A percentile compares a stretch with the other conserved stretches of the same genome.
phyloP scores from a whole-genome alignment of 1,140 invertebrate genomes.

The Trachelipus rathkii region DNA sequence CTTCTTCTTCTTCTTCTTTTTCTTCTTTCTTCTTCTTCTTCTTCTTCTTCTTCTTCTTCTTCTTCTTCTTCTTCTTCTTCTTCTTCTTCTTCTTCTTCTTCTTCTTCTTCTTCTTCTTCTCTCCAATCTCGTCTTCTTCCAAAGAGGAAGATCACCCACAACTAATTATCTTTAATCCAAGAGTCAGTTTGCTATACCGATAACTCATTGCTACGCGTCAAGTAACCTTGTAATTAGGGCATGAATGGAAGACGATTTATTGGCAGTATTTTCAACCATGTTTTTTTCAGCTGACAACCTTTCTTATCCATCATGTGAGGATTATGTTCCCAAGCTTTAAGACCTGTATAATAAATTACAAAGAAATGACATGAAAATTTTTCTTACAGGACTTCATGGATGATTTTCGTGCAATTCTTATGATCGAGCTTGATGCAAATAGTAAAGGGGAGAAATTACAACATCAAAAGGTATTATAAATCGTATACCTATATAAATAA shows the following conservation, averaged over 20 bases:
- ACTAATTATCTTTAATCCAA: conserved; percentile 5
- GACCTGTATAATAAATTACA: not conserved
- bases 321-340: conserved; percentile 2
- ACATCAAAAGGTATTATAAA: conserved; percentile 1
- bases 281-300: not conserved
- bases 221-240: conserved; percentile 9
- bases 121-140: not conserved
- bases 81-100: no score
- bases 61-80: no score
- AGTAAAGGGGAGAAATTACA: not conserved
- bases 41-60: no score
- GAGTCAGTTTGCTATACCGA: not conserved
- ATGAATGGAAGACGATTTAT: conserved; percentile 1
- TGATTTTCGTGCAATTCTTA: not conserved
- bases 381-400: not conserved
- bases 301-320: not conserved
- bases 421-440: not conserved
- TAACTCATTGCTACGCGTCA: conserved; percentile 6
- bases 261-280: conserved; percentile 1
- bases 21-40: no score
- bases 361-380: conserved; percentile 1
- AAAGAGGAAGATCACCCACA: conserved; percentile 3
- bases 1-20: no score
- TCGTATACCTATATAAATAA: not conserved
- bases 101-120: not conserved